phyloP scores from a whole-genome alignment of 2,888 invertebrate genomes.

The Dolomedes plantarius region DNA sequence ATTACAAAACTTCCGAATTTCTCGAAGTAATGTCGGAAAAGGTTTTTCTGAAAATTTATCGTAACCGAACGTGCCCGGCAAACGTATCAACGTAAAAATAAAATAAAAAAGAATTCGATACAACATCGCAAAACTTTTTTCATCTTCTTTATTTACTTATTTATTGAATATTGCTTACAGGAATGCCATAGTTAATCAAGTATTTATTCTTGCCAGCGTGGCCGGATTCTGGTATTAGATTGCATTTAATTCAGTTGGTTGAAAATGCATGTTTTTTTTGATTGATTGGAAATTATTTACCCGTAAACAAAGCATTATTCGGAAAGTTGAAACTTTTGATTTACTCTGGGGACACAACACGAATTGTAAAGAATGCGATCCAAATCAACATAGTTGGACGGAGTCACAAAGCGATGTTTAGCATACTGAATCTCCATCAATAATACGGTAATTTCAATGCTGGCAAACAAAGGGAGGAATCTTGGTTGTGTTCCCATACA shows the following conservation, averaged over 20 bases:
- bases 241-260: background rate
- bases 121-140: background rate
- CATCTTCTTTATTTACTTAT: background rate
- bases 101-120: constrained; percentile 15
- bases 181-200: constrained; percentile 9
- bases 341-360: too few species aligned
- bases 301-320: background rate
- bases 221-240: background rate
- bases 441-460: too few species aligned
- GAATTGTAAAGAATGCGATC: too few species aligned
- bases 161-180: constrained; percentile 5
- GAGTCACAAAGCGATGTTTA: too few species aligned
- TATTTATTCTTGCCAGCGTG: constrained; percentile 4
- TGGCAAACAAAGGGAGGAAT: too few species aligned
- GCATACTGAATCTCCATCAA: too few species aligned
- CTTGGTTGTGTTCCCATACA: too few species aligned
- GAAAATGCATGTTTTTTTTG: background rate
- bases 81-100: background rate
- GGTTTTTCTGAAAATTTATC: constrained; percentile 7
- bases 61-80: constrained; percentile 9
- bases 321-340: too few species aligned
- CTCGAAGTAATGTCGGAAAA: background rate
- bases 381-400: too few species aligned
- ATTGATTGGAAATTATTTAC: background rate
- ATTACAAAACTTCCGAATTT: constrained; percentile 12